Evolutionary conservation across 1,140 invertebrate species (phyloP).

Genomic region (Drosophila pachea): DNA sequence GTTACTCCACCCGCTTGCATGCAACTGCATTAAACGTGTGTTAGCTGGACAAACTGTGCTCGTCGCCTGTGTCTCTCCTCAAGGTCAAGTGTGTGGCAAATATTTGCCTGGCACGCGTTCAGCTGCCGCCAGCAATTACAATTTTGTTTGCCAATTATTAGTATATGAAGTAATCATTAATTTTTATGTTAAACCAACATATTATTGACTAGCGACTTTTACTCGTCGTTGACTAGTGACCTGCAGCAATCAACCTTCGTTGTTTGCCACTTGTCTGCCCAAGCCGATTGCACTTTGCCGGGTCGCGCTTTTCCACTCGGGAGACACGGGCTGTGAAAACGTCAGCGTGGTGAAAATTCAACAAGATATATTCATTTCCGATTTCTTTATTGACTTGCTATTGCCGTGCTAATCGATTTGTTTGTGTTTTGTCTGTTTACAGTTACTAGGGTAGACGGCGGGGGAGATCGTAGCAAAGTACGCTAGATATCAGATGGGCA

Average conservation of each 20-base stretch:
- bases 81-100: slow-evolving; percentile 63
- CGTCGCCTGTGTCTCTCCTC: slow-evolving; percentile 20
- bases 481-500: slow-evolving; percentile 13
- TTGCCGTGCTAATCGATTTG: slow-evolving; percentile 26
- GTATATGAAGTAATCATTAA: slow-evolving; percentile 64
- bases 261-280: neutral
- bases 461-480: slow-evolving; percentile 12
- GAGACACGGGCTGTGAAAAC: slow-evolving; percentile 17
- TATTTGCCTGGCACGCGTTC: slow-evolving; percentile 48
- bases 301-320: neutral
- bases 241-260: slow-evolving; percentile 27
- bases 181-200: slow-evolving; percentile 59
- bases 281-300: slow-evolving; percentile 30
- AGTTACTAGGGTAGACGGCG: slow-evolving; percentile 1
- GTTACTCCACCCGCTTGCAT: neutral
- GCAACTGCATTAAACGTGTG: slow-evolving; percentile 40
- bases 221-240: slow-evolving; percentile 32
- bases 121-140: slow-evolving; percentile 12
- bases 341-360: slow-evolving; percentile 14
- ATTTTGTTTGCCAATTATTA: slow-evolving; percentile 66
- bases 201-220: slow-evolving; percentile 53
- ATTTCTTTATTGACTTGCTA: slow-evolving; percentile 38
- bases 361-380: slow-evolving; percentile 23
- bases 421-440: slow-evolving; percentile 29
- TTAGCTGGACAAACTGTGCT: slow-evolving; percentile 44